phyloP scores from a whole-genome alignment of 2,113 vertebrate species.

The Axis porcinus region DNA sequence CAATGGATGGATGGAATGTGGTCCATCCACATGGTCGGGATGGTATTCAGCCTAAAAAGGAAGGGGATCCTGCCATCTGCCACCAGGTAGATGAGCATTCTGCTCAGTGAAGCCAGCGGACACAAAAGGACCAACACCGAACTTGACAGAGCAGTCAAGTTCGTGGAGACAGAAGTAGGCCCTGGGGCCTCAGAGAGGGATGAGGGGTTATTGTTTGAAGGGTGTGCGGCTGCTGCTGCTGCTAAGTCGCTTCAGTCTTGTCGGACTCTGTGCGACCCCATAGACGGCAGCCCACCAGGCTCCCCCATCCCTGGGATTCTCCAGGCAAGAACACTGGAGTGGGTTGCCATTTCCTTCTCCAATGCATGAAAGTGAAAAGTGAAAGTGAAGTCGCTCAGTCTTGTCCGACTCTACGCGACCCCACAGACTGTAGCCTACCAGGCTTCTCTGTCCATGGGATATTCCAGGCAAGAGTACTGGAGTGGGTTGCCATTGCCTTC shows the following conservation, averaged over 20 bases:
- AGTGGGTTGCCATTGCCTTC: not conserved
- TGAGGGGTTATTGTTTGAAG: not conserved
- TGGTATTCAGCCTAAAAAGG: not conserved
- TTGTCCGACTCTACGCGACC: accelerated
- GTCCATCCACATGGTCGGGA: not conserved
- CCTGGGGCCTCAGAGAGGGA: not conserved
- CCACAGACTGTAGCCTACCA: not conserved
- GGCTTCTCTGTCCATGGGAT: not conserved
- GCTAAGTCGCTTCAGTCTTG: not conserved
- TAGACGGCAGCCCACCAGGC: not conserved
- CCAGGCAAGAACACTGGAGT: not conserved
- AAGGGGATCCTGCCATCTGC: not conserved
- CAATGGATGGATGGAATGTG: not conserved
- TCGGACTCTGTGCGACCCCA: not conserved
- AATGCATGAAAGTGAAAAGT: not conserved
- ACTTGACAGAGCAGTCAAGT: not conserved
- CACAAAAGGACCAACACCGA: not conserved
- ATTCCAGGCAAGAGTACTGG: not conserved
- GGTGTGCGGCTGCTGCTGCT: not conserved
- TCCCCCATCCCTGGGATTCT: not conserved
- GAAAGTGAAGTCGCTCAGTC: not conserved
- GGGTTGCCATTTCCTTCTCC: not conserved
- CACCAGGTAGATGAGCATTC: not conserved
- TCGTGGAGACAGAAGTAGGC: not conserved
- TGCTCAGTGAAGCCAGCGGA: not conserved